These are phyloP conservation scores for Lissocephala sabroskyi DNA, from an alignment of 2,888 invertebrate genomes.

Conservation along the genomic window DNA sequence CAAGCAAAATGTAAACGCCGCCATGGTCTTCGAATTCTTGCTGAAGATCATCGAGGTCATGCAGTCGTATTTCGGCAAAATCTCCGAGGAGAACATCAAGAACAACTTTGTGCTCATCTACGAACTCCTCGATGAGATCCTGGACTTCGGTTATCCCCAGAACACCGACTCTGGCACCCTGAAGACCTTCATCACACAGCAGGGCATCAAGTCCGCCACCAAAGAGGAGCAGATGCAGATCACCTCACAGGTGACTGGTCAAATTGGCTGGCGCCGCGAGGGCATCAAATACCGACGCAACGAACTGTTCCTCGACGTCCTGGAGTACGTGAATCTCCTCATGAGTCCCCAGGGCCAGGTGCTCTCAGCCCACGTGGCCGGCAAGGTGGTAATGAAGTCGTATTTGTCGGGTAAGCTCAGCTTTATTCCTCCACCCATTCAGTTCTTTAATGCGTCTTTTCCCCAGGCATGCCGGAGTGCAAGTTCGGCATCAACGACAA, in stretches of 20 bases:
- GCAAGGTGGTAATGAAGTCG: constrained; percentile 99
- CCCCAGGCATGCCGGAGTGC: constrained; percentile 98
- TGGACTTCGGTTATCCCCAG: constrained; percentile 99
- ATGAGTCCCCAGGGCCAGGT: constrained; percentile 99
- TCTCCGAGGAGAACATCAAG: constrained; percentile 99
- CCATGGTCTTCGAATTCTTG: constrained; percentile 99
- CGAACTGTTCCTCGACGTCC: constrained; percentile 97
- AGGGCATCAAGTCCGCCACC: constrained; percentile 98
- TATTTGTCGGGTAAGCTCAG: constrained; percentile 83
- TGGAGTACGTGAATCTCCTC: constrained; percentile 98
- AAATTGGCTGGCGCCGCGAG: constrained; percentile 99
- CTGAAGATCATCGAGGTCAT: constrained; percentile 98
- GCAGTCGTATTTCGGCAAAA: constrained; percentile 99
- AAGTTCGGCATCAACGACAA: constrained; percentile 99
- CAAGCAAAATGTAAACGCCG: constrained; percentile 99
- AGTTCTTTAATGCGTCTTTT: neutral
- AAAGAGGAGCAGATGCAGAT: constrained; percentile 99
- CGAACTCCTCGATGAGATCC: constrained; percentile 97
- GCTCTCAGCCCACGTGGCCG: constrained; percentile 98
- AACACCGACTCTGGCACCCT: constrained; percentile 99
- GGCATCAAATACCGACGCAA: constrained; percentile 99
- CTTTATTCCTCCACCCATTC: neutral
- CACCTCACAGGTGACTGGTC: constrained; percentile 97
- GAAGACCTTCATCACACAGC: constrained; percentile 99
- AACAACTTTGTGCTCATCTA: constrained; percentile 99